These are phyloP conservation scores for Trididemnum clinides DNA, from an alignment of 23 tunicate genomes.

Conservation along the genomic window DNA sequence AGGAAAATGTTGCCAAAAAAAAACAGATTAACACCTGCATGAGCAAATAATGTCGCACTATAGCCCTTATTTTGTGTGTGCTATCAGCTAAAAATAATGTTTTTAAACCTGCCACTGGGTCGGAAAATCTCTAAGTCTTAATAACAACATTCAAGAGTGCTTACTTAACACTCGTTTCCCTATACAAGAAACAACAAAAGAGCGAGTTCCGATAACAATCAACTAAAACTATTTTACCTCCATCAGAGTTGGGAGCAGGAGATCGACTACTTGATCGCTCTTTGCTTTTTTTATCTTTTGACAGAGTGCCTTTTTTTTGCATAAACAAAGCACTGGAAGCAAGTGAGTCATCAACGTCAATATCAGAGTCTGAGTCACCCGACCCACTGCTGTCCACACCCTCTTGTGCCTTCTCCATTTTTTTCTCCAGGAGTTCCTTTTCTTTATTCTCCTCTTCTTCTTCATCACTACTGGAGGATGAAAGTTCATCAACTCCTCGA, in stretches of 20 bases:
- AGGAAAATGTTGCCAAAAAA: too few relatives aligned
- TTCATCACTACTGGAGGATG: conserved; percentile 64
- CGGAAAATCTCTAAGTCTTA: too few relatives aligned
- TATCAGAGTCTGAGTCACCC: conserved; percentile 65
- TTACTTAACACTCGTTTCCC: too few relatives aligned
- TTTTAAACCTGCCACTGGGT: too few relatives aligned
- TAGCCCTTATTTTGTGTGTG: too few relatives aligned
- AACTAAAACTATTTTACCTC: conserved; percentile 3
- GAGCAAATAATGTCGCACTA: too few relatives aligned
- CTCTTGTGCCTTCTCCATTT: conserved; percentile 18
- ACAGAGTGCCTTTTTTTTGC: conserved; percentile 42
- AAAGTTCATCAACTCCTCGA: conserved; percentile 73
- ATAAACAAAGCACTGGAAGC: conserved; percentile 75
- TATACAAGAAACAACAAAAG: too few relatives aligned
- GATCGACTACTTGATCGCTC: conserved; percentile 51
- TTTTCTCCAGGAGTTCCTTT: conserved; percentile 16
- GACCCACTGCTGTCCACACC: conserved; percentile 60
- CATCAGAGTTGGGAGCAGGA: conserved; percentile 67
- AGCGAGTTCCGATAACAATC: too few relatives aligned
- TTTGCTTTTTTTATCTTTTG: conserved; percentile 57
- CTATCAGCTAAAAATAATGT: too few relatives aligned
- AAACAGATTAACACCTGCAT: too few relatives aligned
- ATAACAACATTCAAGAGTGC: too few relatives aligned
- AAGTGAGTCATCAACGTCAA: conserved; percentile 66
- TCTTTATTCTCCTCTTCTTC: conserved; percentile 70